Evolutionary conservation across 1,140 invertebrate genomes (phyloP), one percentile per base, ranked within the genome.

Genomic region (Nomia melanderi): DNA sequence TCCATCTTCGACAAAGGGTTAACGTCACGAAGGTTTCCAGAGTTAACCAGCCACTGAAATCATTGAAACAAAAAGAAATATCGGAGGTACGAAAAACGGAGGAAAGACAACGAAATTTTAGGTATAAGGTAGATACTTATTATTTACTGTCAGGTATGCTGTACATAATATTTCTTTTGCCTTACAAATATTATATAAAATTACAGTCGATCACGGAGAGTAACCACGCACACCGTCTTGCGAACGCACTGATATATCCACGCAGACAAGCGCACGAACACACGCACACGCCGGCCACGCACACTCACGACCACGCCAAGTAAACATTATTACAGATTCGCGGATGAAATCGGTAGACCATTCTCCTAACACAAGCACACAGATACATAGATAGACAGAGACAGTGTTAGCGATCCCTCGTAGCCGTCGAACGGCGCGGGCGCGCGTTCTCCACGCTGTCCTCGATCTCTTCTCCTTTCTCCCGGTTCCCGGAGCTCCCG

Each of bases 161-260:
- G 91, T 91, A 92, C 90, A 91, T 91, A 91, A 90, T 88, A 90
- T 91, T 90, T 87, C 84, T 82, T 90, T 90, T 90, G 87, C 87
- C 90, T 92, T 92, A 92, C 90, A 92, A 92, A 92, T 91, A 91
- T 90, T 89, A 90, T 92, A 92, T 92, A 92, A 92, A 92, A 92
- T 92, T 92, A 92, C 91, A 91, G 88, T 91, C 91, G 88, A 90
- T 90, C 88, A 81, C 88, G 87, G 86, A 91, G 87, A 90, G 86
- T 83, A 82, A 86, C 69, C 83, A 83, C 79, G 81, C 81, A 78
- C 65, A 66, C 81, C 80, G 60, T 78, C 76, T 86, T 78, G 82
- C 77, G 47, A 29, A 67, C 78, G 81, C 57, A 84, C 75, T 78
- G 67, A 75, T 82, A 75, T 82, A 69, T 76, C 81, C 69, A 59